These are phyloP conservation scores for Ophraella communa DNA, from an alignment of 2,888 invertebrate genomes.

Conservation along the genomic window DNA sequence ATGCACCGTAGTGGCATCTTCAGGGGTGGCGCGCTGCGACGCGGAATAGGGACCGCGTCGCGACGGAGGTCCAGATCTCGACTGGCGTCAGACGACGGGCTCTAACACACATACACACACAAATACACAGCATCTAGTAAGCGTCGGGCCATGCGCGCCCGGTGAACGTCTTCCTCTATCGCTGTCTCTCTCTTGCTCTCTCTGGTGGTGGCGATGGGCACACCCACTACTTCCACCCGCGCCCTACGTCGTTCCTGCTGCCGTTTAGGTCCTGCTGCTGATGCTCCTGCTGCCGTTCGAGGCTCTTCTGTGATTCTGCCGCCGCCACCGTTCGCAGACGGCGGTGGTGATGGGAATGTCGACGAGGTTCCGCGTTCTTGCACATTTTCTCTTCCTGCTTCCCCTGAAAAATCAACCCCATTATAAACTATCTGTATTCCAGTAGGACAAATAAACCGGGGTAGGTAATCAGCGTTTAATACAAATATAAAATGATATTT, in stretches of 20 bases:
- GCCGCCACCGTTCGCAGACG: conserved; percentile 11
- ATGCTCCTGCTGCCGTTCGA: conserved; percentile 15
- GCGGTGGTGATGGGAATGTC: conserved; percentile 12
- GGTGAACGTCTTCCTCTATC: conserved; percentile 40
- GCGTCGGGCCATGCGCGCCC: conserved; percentile 56
- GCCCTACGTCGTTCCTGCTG: conserved; percentile 29
- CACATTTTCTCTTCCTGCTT: conserved; percentile 56
- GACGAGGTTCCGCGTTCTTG: conserved; percentile 52
- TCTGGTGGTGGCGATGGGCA: conserved; percentile 42
- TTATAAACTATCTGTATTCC: conserved; percentile 52
- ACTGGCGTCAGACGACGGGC: conserved; percentile 63
- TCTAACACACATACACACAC: no score
- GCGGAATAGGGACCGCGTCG: conserved; percentile 55
- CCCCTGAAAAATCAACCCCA: conserved; percentile 50
- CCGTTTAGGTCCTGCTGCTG: conserved; percentile 9
- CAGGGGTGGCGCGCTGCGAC: conserved; percentile 23
- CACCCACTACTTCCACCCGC: conserved; percentile 51
- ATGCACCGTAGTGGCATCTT: conserved; percentile 25
- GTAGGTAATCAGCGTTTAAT: neutral
- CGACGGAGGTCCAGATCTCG: conserved; percentile 65
- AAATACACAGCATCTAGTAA: conserved; percentile 40
- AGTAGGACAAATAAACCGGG: neutral
- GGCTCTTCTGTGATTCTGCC: conserved; percentile 3
- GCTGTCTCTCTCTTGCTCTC: conserved; percentile 25
- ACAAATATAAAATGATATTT: no score